phyloP scores from a whole-genome alignment of 2,113 vertebrate species.

The Sebastes fasciatus region DNA sequence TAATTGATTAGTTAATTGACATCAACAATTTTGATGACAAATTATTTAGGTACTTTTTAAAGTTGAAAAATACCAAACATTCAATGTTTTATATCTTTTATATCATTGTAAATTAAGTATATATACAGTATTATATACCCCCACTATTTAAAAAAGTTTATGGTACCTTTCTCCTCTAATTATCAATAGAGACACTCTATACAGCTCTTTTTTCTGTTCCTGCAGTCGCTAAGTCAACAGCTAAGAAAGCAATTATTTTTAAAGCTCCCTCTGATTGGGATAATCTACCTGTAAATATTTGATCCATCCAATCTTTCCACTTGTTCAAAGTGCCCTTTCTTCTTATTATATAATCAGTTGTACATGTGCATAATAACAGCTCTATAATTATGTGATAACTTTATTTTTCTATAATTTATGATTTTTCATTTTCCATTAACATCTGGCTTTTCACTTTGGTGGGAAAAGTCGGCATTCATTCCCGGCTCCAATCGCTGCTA shows the following conservation, averaged over 20 bases:
- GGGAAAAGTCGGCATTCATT: too few species aligned
- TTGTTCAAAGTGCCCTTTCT: background rate
- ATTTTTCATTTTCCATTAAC: too few species aligned
- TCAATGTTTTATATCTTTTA: background rate
- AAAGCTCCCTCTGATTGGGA: background rate
- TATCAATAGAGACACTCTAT: too few species aligned
- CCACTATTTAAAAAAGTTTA: background rate
- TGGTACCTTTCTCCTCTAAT: too few species aligned
- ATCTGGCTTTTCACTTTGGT: too few species aligned
- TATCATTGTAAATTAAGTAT: background rate
- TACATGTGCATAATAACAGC: background rate
- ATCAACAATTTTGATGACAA: too few species aligned
- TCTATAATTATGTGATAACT: background rate
- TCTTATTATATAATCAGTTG: background rate
- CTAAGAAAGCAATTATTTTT: too few species aligned
- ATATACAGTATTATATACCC: background rate
- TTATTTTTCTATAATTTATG: background rate
- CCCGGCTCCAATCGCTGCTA: too few species aligned
- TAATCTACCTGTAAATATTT: background rate
- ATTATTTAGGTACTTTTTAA: background rate
- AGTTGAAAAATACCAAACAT: too few species aligned
- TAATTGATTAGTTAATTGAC: background rate
- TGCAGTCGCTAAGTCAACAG: too few species aligned
- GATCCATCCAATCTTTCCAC: background rate
- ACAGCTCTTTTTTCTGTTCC: too few species aligned